Percentiles rank a stretch among this genome's conserved stretches.
Conservation (phyloP, 2,113 vertebrate species). For the Anhinga rufa region DNA sequence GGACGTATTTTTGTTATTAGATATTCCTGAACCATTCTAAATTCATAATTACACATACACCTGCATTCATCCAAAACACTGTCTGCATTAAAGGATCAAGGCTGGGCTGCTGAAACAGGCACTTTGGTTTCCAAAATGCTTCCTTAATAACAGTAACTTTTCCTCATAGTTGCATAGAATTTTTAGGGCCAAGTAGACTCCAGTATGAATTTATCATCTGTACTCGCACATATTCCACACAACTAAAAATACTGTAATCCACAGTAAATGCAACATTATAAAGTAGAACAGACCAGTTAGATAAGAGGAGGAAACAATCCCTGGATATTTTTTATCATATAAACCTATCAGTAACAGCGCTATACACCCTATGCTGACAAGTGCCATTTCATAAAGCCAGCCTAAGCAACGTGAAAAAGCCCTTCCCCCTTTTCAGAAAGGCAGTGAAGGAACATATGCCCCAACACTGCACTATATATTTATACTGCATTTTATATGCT, state of each 20-base stretch:
- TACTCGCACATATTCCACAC: neutral
- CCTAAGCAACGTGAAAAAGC: neutral
- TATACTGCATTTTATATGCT: neutral
- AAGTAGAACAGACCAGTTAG: neutral
- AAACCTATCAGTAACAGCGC: neutral
- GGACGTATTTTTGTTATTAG: neutral
- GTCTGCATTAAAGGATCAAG: neutral
- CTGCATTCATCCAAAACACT: neutral
- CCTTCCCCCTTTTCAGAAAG: neutral
- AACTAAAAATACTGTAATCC: neutral
- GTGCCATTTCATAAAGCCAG: neutral
- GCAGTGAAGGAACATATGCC: neutral
- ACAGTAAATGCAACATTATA: neutral
- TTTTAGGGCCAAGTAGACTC: neutral
- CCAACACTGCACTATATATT: neutral
- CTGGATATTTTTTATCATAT: neutral
- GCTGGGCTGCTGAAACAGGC: neutral
- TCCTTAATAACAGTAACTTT: neutral
- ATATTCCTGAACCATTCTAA: neutral
- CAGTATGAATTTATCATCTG: neutral
- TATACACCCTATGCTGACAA: neutral
- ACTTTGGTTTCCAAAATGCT: neutral
- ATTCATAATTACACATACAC: accelerated
- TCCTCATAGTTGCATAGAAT: neutral
- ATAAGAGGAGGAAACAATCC: neutral